phyloP scores from a whole-genome alignment of 2,797 vertebrate genomes.

The Girardinus metallicus region DNA sequence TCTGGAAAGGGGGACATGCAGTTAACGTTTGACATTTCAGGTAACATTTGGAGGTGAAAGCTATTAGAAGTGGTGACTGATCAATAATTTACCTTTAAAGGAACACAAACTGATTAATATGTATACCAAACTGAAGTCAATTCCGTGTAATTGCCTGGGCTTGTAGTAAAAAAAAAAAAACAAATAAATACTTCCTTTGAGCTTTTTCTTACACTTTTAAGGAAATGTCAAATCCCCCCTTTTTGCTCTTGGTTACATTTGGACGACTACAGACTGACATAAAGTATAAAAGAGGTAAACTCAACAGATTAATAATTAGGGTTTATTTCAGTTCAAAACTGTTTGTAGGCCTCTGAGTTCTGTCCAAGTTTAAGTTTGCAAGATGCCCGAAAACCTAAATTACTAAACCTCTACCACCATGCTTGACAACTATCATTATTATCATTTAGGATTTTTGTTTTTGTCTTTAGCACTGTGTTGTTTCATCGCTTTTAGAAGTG shows the following conservation, averaged over 20 bases:
- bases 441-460: background rate
- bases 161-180: too few species aligned
- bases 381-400: background rate
- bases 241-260: conserved; percentile 21
- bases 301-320: conserved; percentile 35
- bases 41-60: conserved; percentile 57
- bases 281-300: conserved; percentile 30
- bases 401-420: background rate
- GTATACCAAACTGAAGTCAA: conserved; percentile 30
- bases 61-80: conserved; percentile 45
- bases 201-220: background rate
- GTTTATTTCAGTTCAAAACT: background rate
- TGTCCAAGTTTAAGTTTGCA: background rate
- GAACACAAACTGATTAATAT: conserved; percentile 51
- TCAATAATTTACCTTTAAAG: conserved; percentile 74
- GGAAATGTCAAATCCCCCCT: background rate
- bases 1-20: background rate
- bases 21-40: conserved; percentile 66
- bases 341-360: background rate
- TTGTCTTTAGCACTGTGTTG: background rate
- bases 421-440: background rate
- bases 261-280: conserved; percentile 22
- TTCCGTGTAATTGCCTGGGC: conserved; percentile 46
- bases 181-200: background rate
- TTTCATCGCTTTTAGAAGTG: background rate